Evolutionary conservation across 1,140 invertebrate genomes (phyloP), one percentile per base, ranked within the genome.

Genomic region (Magallana gigas): DNA sequence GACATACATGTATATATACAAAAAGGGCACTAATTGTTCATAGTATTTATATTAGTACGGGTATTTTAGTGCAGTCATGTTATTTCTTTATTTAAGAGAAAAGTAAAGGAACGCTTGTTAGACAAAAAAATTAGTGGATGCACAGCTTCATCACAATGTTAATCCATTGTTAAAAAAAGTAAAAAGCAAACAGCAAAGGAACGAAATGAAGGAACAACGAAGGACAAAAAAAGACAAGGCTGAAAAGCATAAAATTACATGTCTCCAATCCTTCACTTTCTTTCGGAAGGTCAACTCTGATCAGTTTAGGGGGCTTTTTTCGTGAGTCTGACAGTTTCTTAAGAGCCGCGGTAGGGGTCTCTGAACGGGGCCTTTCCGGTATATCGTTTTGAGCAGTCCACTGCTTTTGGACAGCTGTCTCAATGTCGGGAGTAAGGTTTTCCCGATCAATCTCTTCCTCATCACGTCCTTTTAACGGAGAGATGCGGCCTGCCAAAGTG

Each of bases 211-310:
- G 68, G 36, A 23, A 76, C 23, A 12, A 29, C 18, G 23, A 36
- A 29, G 23, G 23, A 76, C 36, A 2, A 48, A 48, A 48, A 23
- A 76, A 11, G 11, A 76, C 18, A 29, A 76, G 29, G 68, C 23
- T 18, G 64, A 7, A 48, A 76, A 76, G 29, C 68, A 3, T 12
- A 29, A 5, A 23, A 68, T 87, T 87, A 87, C 86, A 76, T 76
- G 86, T 64, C 8, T 87, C 87, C 48, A 83, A 48, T 59, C 81
- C 84, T 56, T 88, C 87, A 58, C 80, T 85, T 86, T 88, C 87
- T 83, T 84, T 83, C 12, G 87, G 87, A 48, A 88, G 60, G 16
- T 85, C 81, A 57, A 88, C 60, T 71, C 83, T 88, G 64, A 88
- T 88, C 68, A 76, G 23, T 76, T 76, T 76, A 7, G 87, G 87